Percentiles rank a stretch among this genome's conserved stretches.
phyloP scores from a whole-genome alignment of 2,113 vertebrate genomes.

The Zeus faber region DNA sequence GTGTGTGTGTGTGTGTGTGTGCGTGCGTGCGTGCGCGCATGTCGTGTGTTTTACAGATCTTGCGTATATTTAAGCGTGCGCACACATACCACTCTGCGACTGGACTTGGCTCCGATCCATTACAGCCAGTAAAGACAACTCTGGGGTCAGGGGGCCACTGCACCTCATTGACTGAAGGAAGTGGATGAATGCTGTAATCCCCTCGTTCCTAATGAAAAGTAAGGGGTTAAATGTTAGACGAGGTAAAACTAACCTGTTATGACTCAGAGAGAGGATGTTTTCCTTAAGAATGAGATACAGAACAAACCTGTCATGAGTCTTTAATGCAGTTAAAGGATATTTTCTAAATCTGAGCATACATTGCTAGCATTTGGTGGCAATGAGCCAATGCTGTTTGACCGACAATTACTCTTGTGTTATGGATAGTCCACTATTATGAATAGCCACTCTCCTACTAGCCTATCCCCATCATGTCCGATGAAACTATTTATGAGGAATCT shows the following conservation, averaged over 20 bases:
- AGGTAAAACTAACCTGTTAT: constrained; percentile 61
- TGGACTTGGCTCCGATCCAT: constrained; percentile 47
- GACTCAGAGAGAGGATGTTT: constrained; percentile 63
- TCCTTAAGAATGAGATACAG: constrained; percentile 57
- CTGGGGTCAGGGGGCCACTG: constrained; percentile 45
- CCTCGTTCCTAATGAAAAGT: constrained; percentile 49
- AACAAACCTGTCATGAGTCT: constrained; percentile 39
- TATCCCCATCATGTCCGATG: background rate
- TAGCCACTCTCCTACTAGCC: background rate
- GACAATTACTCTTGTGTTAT: background rate
- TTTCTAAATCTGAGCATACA: constrained; percentile 26
- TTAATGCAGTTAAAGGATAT: constrained; percentile 35
- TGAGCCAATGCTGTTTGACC: background rate
- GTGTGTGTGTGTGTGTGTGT: constrained; percentile 10
- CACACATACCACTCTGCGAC: constrained; percentile 20
- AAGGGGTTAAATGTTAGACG: constrained; percentile 62
- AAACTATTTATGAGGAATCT: background rate
- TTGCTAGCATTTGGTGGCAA: background rate
- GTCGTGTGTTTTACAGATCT: no score
- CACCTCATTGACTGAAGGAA: constrained; percentile 51
- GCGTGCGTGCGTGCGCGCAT: constrained; percentile 25
- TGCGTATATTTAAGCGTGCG: constrained; percentile 19
- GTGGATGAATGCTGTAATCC: constrained; percentile 49
- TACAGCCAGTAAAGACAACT: constrained; percentile 55
- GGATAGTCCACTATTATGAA: background rate